Conservation (phyloP, 2,113 vertebrate species). For the Ailurus styani region DNA sequence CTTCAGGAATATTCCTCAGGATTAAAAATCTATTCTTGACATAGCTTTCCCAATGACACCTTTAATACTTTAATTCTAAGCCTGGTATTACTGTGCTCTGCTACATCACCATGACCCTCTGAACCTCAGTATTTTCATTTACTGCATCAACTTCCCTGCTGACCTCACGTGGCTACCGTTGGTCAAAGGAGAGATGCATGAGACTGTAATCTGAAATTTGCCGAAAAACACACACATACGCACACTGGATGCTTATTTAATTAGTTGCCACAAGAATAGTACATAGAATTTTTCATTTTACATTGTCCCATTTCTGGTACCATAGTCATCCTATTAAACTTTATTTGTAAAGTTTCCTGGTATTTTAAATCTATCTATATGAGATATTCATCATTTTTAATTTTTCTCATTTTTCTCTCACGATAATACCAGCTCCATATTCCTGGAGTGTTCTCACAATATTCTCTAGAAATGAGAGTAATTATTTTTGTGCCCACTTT, state of each 20-base stretch:
- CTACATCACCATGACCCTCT: neutral
- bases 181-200: neutral
- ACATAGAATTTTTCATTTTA: constrained; percentile 16
- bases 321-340: neutral
- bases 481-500: neutral
- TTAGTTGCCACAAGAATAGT: neutral
- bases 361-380: constrained; percentile 2
- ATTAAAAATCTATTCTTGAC: neutral
- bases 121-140: neutral
- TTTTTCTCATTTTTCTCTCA: neutral
- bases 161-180: accelerated
- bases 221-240: neutral
- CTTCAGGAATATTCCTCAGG: neutral
- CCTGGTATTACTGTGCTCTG: neutral
- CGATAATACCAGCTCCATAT: neutral
- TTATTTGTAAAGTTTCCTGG: neutral
- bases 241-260: neutral
- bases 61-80: neutral
- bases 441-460: neutral
- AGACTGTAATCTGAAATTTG: neutral
- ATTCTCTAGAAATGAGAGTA: neutral
- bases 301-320: neutral
- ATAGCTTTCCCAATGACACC: neutral
- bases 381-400: neutral
- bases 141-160: neutral